Percentiles rank a stretch among this genome's conserved stretches.
Evolutionary conservation across 2,888 invertebrate genomes (phyloP).

Genomic region (Tetramorium bicarinatum): DNA sequence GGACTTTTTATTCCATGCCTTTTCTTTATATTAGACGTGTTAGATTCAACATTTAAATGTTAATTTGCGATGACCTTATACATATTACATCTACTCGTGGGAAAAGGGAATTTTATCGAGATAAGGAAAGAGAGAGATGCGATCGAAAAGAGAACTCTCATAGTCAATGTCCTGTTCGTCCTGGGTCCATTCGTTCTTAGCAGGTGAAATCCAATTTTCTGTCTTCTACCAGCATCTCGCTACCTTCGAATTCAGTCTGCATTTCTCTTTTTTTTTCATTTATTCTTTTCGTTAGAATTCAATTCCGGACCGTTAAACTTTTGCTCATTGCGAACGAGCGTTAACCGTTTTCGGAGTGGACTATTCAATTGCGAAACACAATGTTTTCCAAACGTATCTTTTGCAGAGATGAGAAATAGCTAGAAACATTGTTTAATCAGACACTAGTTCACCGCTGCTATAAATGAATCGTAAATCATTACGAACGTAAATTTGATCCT

Average conservation of each 20-base stretch:
- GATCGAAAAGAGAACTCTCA: slow-evolving; percentile 59
- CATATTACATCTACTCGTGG: background rate
- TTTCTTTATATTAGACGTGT: background rate
- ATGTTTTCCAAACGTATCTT: background rate
- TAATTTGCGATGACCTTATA: background rate
- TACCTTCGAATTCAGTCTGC: slow-evolving; percentile 65
- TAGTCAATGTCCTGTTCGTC: slow-evolving; percentile 47
- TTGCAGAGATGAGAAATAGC: background rate
- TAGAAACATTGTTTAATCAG: background rate
- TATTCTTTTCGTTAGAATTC: slow-evolving; percentile 68
- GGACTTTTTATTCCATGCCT: background rate
- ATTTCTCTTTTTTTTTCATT: slow-evolving; percentile 48
- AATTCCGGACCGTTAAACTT: slow-evolving; percentile 78
- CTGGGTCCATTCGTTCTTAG: slow-evolving; percentile 67
- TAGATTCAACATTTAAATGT: background rate
- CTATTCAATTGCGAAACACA: slow-evolving; percentile 30
- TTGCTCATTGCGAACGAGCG: slow-evolving; percentile 73
- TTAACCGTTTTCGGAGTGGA: slow-evolving; percentile 64
- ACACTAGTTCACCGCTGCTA: background rate
- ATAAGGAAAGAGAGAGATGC: slow-evolving; percentile 17
- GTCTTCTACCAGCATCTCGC: slow-evolving; percentile 62
- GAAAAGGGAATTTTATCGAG: background rate
- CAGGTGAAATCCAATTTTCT: slow-evolving; percentile 80
- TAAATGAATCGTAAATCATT: background rate
- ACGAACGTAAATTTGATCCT: too few species aligned